Evolutionary conservation across 2,797 vertebrate species (phyloP).

Genomic region (Siniperca undulata): DNA sequence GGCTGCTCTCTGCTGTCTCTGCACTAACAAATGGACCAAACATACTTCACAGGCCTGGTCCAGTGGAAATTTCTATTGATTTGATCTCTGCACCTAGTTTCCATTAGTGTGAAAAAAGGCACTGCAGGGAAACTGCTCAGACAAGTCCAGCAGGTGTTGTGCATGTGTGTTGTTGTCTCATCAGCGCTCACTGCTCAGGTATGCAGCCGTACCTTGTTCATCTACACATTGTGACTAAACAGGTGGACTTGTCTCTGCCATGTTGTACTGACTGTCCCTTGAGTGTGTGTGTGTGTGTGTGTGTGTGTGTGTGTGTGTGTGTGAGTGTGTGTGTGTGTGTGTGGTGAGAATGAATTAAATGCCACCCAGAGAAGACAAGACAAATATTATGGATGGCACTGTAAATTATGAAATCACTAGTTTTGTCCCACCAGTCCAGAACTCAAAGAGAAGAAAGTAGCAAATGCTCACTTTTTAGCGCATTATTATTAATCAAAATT

Average conservation of each 20-base stretch:
- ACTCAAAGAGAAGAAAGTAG: not conserved
- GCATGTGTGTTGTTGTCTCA: constrained; percentile 21
- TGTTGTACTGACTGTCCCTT: constrained; percentile 16
- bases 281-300: constrained; percentile 8
- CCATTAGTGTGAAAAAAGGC: constrained; percentile 57
- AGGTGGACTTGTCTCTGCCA: constrained; percentile 54
- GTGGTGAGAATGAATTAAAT: not conserved
- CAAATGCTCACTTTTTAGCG: not conserved
- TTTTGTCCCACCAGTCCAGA: not conserved
- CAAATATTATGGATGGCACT: not conserved
- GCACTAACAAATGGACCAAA: constrained; percentile 59
- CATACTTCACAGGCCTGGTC: constrained; percentile 47
- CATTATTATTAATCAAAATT: not conserved
- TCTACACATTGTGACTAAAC: constrained; percentile 9
- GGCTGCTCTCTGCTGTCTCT: constrained; percentile 53
- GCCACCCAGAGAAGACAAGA: not conserved
- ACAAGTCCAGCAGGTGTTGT: constrained; percentile 73
- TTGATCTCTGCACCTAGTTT: constrained; percentile 60
- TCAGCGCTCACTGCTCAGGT: constrained; percentile 44
- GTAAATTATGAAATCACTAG: not conserved
- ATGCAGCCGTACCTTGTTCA: constrained; percentile 65
- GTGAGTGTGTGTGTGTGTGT: too few relatives aligned
- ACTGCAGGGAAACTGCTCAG: constrained; percentile 65
- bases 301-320: constrained; percentile 5
- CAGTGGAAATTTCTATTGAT: constrained; percentile 77